These are phyloP conservation scores for Ranitomeya variabilis DNA, from an alignment of 2,113 vertebrate species.

Conservation along the genomic window DNA sequence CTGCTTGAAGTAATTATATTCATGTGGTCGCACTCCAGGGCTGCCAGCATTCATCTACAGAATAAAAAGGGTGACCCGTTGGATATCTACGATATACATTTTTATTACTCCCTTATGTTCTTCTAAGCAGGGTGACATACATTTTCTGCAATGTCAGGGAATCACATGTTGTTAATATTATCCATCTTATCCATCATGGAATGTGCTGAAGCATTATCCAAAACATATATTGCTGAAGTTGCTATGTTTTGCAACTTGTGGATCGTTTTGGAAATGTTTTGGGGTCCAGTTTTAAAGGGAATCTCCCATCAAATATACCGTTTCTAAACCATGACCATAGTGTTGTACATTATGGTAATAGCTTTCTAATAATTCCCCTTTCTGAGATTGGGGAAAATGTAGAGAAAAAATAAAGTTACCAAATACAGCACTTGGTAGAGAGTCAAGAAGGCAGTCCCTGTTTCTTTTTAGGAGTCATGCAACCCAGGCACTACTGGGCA, in stretches of 20 bases:
- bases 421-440: no score
- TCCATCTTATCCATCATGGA: neutral
- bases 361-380: no score
- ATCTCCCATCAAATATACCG: no score
- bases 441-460: no score
- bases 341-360: no score
- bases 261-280: neutral
- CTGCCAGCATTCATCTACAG: constrained; percentile 31
- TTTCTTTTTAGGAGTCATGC: no score
- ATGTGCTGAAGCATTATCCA: neutral
- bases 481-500: no score
- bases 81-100: constrained; percentile 12
- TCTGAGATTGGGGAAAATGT: no score
- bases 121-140: neutral
- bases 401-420: no score
- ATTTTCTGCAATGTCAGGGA: neutral
- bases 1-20: constrained; percentile 27
- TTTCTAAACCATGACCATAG: no score
- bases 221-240: neutral
- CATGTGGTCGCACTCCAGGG: neutral
- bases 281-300: neutral
- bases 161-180: constrained; percentile 14
- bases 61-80: constrained; percentile 13
- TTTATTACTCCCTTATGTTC: constrained; percentile 29
- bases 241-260: neutral